phyloP scores from a whole-genome alignment of 2,888 invertebrate species.

The Idaea dimidiata region DNA sequence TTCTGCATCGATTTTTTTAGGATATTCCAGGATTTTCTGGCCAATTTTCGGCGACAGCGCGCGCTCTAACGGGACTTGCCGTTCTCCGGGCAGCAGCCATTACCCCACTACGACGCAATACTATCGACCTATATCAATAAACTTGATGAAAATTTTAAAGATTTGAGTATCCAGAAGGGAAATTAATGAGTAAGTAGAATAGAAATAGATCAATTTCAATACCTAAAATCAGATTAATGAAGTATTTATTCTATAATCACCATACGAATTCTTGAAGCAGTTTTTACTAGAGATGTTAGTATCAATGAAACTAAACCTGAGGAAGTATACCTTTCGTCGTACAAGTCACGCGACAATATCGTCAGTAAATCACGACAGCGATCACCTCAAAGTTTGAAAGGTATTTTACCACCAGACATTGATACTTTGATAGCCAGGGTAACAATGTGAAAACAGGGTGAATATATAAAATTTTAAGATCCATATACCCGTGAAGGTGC shows the following conservation, averaged over 20 bases:
- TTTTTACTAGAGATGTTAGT: neutral
- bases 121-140: neutral
- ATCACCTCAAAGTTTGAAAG: neutral
- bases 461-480: neutral
- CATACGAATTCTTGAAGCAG: neutral
- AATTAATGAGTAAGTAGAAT: neutral
- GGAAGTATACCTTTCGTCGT: neutral
- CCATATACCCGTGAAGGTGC: neutral
- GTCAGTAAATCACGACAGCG: neutral
- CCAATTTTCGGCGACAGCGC: no score
- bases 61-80: slow-evolving; percentile 10
- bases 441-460: neutral
- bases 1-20: slow-evolving; percentile 66
- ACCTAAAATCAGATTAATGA: no score
- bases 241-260: no score
- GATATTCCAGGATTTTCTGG: slow-evolving; percentile 23
- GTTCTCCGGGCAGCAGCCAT: neutral
- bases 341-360: slow-evolving; percentile 1
- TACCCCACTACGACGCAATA: neutral
- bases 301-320: neutral
- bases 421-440: neutral
- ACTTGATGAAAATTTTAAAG: neutral
- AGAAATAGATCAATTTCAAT: no score
- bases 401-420: neutral
- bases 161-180: neutral